A percentile compares a stretch with the other conserved stretches of the same genome.
phyloP scores from a whole-genome alignment of 2,113 vertebrate genomes.

The Glaucidium brasilianum region DNA sequence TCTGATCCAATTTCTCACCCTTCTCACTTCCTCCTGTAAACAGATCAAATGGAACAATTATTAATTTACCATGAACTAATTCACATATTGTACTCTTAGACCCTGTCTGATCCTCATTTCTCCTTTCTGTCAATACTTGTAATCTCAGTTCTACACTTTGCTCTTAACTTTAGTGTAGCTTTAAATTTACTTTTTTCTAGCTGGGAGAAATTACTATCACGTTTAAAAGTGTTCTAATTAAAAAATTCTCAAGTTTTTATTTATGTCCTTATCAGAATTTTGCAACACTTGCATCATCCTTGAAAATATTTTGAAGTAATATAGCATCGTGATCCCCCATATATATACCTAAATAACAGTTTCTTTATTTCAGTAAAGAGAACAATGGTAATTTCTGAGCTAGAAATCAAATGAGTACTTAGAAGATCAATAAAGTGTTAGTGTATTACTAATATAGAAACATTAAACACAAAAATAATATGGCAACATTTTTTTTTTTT shows the following conservation, averaged over 20 bases:
- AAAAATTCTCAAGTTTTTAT: not conserved
- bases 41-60: not conserved
- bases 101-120: not conserved
- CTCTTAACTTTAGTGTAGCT: not conserved
- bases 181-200: not conserved
- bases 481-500: not conserved
- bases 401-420: not conserved
- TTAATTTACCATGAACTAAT: not conserved
- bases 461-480: not conserved
- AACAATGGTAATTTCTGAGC: not conserved
- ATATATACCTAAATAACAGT: not conserved
- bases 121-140: not conserved
- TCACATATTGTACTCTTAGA: not conserved
- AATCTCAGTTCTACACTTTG: not conserved
- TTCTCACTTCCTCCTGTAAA: not conserved
- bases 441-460: not conserved
- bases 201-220: not conserved
- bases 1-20: not conserved
- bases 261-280: not conserved
- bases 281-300: not conserved
- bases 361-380: not conserved
- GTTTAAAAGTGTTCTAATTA: not conserved
- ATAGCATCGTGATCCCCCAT: not conserved
- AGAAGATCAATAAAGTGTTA: not conserved
- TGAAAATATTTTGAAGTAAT: not conserved